Base-by-base conservation (phyloP, 2,888 invertebrate genomes). In the Microctonus aethiopoides region DNA sequence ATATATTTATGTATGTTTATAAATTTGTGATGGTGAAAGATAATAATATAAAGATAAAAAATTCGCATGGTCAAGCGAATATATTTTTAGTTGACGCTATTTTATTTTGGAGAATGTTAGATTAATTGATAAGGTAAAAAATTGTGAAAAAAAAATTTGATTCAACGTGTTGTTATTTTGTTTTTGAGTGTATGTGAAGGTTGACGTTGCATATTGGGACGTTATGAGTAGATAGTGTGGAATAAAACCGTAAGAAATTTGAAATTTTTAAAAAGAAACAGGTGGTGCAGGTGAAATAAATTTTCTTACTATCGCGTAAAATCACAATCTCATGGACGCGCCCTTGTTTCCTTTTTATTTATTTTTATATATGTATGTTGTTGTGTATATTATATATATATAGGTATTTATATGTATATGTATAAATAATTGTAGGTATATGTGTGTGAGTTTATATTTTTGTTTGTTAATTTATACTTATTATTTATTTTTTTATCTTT, bases 201-300 rank as follows among this genome's bases (percentile, higher is more conserved):
- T 29, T 39, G 52, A 51, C 51, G 32, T 54, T 1, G 16, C n/a
- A 2, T 3, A n/a, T n/a, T 11, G 11, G 32, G 51, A 29, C 20
- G 32, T 20, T 39, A 63, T 10, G 1, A 26, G 29, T 46, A 60
- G 67, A 60, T 67, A 16, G 32, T 52, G 63, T n/a, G n/a, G 52
- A 59, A 59, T 52, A 36, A 36, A 61, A 67, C 72, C 66, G 69
- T 68, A 54, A 65, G 70, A 59, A 71, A 64, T 32, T 7, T 77
- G 74, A 72, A 75, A 76, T 77, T 77, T 78, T 73, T 69, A 69
- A 59, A 64, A 29, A 26, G 71, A 71, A 77, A 77, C 80, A 79
- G 78, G 77, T 79, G 80, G 71, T 72, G 67, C 70, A 5, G 54
- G 32, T 56, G 75, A 76, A 72, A 80, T 81, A 81, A 81, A 81